phyloP scores from a whole-genome alignment of 2,113 vertebrate genomes.

The Trogon melanurus region DNA sequence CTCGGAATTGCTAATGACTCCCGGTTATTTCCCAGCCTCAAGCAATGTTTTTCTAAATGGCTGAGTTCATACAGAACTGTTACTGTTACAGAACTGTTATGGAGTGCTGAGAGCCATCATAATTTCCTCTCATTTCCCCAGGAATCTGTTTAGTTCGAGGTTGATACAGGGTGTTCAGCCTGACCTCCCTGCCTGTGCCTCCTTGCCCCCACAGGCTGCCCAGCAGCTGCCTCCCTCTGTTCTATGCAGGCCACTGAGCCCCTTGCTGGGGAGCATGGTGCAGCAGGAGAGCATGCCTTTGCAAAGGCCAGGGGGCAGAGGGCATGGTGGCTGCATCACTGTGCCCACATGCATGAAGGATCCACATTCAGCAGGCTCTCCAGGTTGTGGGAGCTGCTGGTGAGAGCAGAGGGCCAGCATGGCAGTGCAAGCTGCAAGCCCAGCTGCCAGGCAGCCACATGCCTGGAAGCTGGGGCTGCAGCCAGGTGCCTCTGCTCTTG shows the following conservation, averaged over 20 bases:
- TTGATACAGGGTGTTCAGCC: constrained; percentile 30
- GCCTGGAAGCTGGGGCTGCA: neutral
- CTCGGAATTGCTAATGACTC: neutral
- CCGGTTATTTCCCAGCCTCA: neutral
- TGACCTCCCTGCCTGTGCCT: neutral
- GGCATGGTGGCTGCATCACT: rapidly evolving
- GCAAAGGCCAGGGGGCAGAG: neutral
- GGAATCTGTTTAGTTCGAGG: constrained; percentile 39
- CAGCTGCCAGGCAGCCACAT: neutral
- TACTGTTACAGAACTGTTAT: too few relatives aligned
- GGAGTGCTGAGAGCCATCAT: neutral
- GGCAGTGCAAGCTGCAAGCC: rapidly evolving
- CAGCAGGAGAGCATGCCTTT: neutral
- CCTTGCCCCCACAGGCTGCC: neutral
- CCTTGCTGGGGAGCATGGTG: rapidly evolving
- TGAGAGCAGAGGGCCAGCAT: neutral
- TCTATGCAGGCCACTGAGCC: rapidly evolving
- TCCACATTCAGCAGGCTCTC: neutral
- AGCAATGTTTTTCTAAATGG: neutral
- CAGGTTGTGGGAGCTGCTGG: neutral
- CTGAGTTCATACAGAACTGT: neutral
- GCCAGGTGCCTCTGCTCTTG: rapidly evolving
- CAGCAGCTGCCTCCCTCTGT: neutral
- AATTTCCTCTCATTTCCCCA: constrained; percentile 12
- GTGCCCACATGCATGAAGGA: rapidly evolving